phyloP scores from a whole-genome alignment of 2,888 invertebrate species.

The Eupelmus urozonus region DNA sequence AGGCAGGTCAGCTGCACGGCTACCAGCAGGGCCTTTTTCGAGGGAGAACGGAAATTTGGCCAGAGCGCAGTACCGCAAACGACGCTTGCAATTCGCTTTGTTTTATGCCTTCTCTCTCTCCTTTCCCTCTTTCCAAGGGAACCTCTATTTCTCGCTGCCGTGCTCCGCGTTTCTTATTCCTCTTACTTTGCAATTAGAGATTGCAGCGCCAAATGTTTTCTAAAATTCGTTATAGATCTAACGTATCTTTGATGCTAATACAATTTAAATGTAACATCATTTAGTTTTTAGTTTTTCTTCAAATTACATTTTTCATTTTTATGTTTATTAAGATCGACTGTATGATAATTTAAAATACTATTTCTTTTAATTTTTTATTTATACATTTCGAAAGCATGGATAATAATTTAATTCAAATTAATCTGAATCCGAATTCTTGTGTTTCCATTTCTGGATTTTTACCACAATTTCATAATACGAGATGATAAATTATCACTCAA shows the following conservation, averaged over 20 bases:
- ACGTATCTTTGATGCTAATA: too few species aligned
- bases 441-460: too few species aligned
- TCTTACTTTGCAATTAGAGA: slow-evolving; percentile 8
- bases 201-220: background rate
- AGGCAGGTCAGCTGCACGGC: too few species aligned
- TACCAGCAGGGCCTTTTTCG: background rate
- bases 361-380: too few species aligned
- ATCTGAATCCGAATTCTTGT: too few species aligned
- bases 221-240: background rate
- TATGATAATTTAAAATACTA: too few species aligned
- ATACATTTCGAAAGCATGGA: too few species aligned
- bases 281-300: background rate
- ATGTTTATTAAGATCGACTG: too few species aligned
- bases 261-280: too few species aligned
- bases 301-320: background rate
- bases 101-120: slow-evolving; percentile 5
- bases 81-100: background rate
- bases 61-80: background rate
- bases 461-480: too few species aligned
- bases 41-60: background rate
- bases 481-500: background rate
- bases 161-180: background rate
- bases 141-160: background rate
- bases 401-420: too few species aligned
- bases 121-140: too few species aligned